Evolutionary conservation across 2,797 vertebrate species (phyloP).

Genomic region (Octomys mimax): DNA sequence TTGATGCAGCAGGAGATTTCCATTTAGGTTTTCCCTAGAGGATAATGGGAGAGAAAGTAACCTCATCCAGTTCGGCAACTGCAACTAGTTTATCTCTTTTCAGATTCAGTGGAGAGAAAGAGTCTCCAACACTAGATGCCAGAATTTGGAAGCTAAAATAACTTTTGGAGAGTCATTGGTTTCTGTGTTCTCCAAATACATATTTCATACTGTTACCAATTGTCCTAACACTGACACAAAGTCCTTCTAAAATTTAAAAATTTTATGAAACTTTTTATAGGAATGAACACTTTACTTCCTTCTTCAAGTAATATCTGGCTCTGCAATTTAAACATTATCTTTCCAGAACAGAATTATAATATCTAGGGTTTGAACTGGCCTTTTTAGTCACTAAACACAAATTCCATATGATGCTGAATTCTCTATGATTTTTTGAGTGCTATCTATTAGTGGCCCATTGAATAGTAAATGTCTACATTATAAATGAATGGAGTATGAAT

Average conservation of each 20-base stretch:
- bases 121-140: not conserved
- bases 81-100: not conserved
- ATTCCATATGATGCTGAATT: not conserved
- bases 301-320: not conserved
- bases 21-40: not conserved
- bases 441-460: not conserved
- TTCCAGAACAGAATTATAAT: not conserved
- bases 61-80: too few relatives aligned
- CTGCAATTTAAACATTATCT: not conserved
- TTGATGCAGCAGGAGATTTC: too few relatives aligned
- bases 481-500: conserved; percentile 17
- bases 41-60: not conserved
- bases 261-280: not conserved
- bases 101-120: not conserved
- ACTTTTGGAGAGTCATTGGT: not conserved
- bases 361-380: not conserved
- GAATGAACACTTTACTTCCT: not conserved
- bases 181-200: not conserved
- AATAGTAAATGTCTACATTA: conserved; percentile 67
- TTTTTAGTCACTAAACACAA: not conserved
- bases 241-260: not conserved
- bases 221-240: not conserved
- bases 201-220: not conserved
- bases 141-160: not conserved
- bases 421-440: not conserved